Base-by-base conservation (phyloP, 2,113 vertebrate genomes). In the Anolis carolinensis region DNA sequence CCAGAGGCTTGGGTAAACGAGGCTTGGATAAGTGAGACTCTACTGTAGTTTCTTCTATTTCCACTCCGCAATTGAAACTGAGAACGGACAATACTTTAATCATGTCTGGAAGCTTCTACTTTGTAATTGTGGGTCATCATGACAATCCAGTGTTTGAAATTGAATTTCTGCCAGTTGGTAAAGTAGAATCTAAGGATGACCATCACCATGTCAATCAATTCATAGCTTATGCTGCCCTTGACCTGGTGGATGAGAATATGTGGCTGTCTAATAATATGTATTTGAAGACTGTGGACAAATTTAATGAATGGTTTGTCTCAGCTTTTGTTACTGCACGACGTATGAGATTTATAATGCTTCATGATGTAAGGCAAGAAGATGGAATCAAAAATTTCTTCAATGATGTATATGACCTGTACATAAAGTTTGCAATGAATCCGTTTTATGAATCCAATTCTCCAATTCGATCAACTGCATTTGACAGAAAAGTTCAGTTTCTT, bases 381-480 rank as follows among this genome's bases (percentile, higher is more conserved):
- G 99, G 98, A 89, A 99, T 99, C 89, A 99, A 99, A 95, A 99
- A 98, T 95, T 99, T 99, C 95, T 99, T 99, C 90, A 99, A 97
- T 80, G 99, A 99, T 55, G 98, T 99, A 1, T 99, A 99, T 93
- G 98, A 99, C 82, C 93, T 99, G 86, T 99, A 99, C 92, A 99
- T 99, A 90, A 99, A 99, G 98, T 99, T 99, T 96, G 98, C 98
- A 71, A 99, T 99, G 98, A 99, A 99, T 94, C 98, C 99, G 44
- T 99, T 99, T 96, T 99, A 99, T 90, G 99, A 99, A 95, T 96
- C 97, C 87, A 99, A 99, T 85, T 96, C 98, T 81, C 98, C 98
- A 5, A 98, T 99, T 91, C 97, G 98, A 93, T 99, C 99, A 18
- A 99, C 98, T 8, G 98, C 99, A 36, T 99, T 99, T 92, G 99